phyloP scores from a whole-genome alignment of 1,140 invertebrate genomes.

The Ceratina australensis region DNA sequence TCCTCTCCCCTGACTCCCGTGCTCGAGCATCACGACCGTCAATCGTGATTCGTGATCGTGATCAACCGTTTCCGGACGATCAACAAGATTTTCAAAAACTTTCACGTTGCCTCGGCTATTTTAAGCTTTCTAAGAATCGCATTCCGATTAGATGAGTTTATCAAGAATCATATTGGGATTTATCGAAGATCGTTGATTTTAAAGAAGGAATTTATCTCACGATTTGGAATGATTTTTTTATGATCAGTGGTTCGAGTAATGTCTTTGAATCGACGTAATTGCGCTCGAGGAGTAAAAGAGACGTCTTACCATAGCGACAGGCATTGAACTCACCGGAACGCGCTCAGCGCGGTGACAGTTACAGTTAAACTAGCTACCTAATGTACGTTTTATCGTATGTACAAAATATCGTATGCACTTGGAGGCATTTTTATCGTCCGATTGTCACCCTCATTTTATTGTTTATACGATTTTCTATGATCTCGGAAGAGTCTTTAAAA shows the following conservation, averaged over 20 bases:
- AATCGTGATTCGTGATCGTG: conserved; percentile 37
- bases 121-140: background rate
- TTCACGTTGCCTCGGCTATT: background rate
- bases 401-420: no score
- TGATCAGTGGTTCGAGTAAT: background rate
- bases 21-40: background rate
- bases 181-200: no score
- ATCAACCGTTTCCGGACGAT: conserved; percentile 28
- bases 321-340: conserved; percentile 30
- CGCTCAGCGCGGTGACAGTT: background rate
- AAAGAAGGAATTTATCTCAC: no score
- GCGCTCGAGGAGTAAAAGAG: background rate
- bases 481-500: no score
- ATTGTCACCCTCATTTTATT: no score
- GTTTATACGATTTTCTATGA: no score
- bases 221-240: background rate
- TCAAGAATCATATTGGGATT: no score
- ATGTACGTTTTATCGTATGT: no score
- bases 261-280: no score
- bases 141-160: no score
- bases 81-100: background rate
- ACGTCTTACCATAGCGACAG: background rate
- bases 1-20: conserved; percentile 8
- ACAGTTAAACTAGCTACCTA: no score
- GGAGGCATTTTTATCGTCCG: no score